A percentile compares a stretch with the other conserved stretches of the same genome.
phyloP scores from a whole-genome alignment of 1,140 invertebrate genomes.

The Drosophila biarmipes region DNA sequence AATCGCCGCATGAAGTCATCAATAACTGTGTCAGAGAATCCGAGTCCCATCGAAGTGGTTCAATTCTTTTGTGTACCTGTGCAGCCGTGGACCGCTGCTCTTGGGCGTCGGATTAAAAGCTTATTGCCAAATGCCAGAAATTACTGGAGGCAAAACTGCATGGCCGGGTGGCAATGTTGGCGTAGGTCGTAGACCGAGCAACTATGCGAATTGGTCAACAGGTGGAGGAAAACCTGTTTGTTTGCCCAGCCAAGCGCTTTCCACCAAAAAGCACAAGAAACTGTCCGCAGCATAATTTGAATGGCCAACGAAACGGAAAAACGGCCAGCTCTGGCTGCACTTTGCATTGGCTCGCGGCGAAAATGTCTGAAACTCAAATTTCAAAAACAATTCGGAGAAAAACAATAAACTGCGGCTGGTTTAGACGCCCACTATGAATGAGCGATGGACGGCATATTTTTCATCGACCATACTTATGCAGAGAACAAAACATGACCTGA shows the following conservation, averaged over 20 bases:
- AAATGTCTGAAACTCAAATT: conserved; percentile 59
- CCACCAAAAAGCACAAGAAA: conserved; percentile 32
- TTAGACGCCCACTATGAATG: conserved; percentile 57
- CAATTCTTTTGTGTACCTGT: conserved; percentile 20
- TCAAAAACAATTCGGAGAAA: conserved; percentile 66
- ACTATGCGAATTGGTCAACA: conserved; percentile 72
- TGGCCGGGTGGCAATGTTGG: conserved; percentile 36
- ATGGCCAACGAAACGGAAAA: conserved; percentile 34
- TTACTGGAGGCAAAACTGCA: conserved; percentile 24
- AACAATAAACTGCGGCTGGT: conserved; percentile 50
- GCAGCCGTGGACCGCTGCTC: not conserved
- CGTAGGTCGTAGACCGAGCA: conserved; percentile 74
- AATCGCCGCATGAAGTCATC: conserved; percentile 54
- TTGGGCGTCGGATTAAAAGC: conserved; percentile 26
- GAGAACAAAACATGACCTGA: conserved; percentile 3
- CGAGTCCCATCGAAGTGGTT: conserved; percentile 13
- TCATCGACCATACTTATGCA: conserved; percentile 6
- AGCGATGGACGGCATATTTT: conserved; percentile 38
- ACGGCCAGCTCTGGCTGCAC: conserved; percentile 31
- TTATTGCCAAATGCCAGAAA: conserved; percentile 40
- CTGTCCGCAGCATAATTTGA: conserved; percentile 39
- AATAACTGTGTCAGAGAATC: conserved; percentile 42
- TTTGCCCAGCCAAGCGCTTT: conserved; percentile 57
- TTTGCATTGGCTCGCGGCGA: conserved; percentile 18
- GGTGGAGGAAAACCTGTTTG: conserved; percentile 67